Conservation (phyloP, 2,797 vertebrate species). For the Loris lydekkerianus region DNA sequence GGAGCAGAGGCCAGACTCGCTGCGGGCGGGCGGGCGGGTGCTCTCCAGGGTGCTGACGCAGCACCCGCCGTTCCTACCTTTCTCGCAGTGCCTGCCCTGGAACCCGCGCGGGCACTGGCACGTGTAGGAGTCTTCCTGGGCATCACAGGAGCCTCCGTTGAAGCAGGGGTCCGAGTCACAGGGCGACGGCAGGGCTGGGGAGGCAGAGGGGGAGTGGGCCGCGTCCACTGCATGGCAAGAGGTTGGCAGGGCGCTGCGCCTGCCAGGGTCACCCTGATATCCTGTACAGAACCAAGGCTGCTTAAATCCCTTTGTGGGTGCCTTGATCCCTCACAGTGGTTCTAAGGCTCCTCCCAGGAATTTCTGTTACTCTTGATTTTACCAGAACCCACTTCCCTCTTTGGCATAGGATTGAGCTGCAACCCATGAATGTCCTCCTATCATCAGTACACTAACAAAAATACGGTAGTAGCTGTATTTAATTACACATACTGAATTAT, state of each 20-base stretch:
- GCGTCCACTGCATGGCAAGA: neutral
- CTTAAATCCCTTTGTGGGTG: neutral
- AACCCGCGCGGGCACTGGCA: conserved; percentile 96
- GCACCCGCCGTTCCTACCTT: conserved; percentile 90
- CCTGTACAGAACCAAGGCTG: neutral
- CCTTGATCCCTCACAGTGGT: neutral
- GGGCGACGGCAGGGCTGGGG: conserved; percentile 95
- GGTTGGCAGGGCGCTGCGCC: neutral
- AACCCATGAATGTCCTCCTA: neutral
- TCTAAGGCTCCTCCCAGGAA: too few relatives aligned
- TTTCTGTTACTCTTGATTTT: neutral
- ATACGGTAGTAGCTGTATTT: neutral
- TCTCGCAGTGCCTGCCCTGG: conserved; percentile 95
- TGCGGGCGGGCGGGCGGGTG: neutral
- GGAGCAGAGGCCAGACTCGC: rapidly evolving
- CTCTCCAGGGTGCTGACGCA: conserved; percentile 68
- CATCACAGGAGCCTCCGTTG: conserved; percentile 96
- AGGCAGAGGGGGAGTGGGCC: conserved; percentile 25
- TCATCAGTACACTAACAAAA: neutral
- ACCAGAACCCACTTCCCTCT: neutral
- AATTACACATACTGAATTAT: too few relatives aligned
- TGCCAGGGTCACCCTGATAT: neutral
- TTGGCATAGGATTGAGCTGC: neutral
- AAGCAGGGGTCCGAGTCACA: conserved; percentile 98
- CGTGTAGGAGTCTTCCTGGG: conserved; percentile 93